Evolutionary conservation across 2,888 invertebrate species (phyloP).

Genomic region (Lordiphosa andalusiaca): DNA sequence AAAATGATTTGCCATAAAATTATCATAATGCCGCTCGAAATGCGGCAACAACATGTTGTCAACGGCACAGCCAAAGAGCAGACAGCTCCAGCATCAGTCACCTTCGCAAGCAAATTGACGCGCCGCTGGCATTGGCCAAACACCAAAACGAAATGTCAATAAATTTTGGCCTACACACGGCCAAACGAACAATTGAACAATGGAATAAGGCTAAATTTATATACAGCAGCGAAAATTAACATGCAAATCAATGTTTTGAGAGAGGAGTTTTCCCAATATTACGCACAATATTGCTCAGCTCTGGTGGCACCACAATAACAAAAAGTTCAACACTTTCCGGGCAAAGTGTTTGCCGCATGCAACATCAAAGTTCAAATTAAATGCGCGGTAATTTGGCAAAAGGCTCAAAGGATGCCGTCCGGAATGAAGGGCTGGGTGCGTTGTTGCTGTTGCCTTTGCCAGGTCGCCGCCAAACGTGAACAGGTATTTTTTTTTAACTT

Average conservation of each 20-base stretch:
- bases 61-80: slow-evolving; percentile 45
- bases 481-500: slow-evolving; percentile 49
- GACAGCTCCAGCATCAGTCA: slow-evolving; percentile 4
- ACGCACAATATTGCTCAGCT: slow-evolving; percentile 14
- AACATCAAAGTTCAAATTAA: slow-evolving; percentile 79
- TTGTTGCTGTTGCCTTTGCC: slow-evolving; percentile 49
- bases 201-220: slow-evolving; percentile 25
- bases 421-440: slow-evolving; percentile 9
- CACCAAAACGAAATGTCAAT: slow-evolving; percentile 64
- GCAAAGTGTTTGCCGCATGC: slow-evolving; percentile 76
- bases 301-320: slow-evolving; percentile 18
- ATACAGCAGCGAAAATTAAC: slow-evolving; percentile 45
- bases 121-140: slow-evolving; percentile 49
- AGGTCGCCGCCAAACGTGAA: slow-evolving; percentile 60
- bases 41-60: slow-evolving; percentile 76
- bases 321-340: slow-evolving; percentile 35
- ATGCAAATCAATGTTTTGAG: slow-evolving; percentile 55
- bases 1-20: slow-evolving; percentile 76
- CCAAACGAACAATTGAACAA: slow-evolving; percentile 40
- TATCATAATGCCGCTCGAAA: slow-evolving; percentile 72
- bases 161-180: slow-evolving; percentile 53
- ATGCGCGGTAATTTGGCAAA: slow-evolving; percentile 78
- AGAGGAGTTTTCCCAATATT: slow-evolving; percentile 17
- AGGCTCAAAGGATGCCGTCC: slow-evolving; percentile 77
- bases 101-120: slow-evolving; percentile 47